A percentile compares a stretch with the other conserved stretches of the same genome.
phyloP scores from a whole-genome alignment of 2,888 invertebrate genomes.

The Girardia tigrina region DNA sequence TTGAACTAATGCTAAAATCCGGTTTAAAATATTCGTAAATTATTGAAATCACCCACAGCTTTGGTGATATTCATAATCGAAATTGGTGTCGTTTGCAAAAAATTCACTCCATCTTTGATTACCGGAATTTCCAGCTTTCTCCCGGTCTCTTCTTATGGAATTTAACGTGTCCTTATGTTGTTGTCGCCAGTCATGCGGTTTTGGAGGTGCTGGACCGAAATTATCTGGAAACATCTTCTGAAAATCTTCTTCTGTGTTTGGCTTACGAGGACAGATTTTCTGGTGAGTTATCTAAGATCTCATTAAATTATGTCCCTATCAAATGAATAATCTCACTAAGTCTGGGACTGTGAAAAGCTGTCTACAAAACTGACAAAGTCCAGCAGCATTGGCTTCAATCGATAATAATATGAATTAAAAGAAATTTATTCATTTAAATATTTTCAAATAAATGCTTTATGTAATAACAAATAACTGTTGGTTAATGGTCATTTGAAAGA shows the following conservation, averaged over 20 bases:
- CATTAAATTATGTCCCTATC: neutral
- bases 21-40: no score
- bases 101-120: neutral
- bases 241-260: neutral
- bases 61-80: neutral
- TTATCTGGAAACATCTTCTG: neutral
- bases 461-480: no score
- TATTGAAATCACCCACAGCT: neutral
- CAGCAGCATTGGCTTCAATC: constrained; percentile 2
- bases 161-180: neutral
- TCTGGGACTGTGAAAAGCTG: neutral
- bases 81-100: neutral
- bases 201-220: neutral
- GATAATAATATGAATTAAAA: no score
- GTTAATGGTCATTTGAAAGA: no score
- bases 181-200: neutral
- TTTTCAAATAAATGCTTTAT: no score
- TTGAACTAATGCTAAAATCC: neutral
- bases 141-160: neutral
- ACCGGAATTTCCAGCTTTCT: neutral
- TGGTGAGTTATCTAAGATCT: neutral
- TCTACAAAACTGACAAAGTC: constrained; percentile 10
- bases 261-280: constrained; percentile 3
- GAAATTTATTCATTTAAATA: no score
- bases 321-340: neutral